Evolutionary conservation across 2,888 invertebrate genomes (phyloP), one percentile per base, ranked within the genome.

Genomic region (Dusona sp.): DNA sequence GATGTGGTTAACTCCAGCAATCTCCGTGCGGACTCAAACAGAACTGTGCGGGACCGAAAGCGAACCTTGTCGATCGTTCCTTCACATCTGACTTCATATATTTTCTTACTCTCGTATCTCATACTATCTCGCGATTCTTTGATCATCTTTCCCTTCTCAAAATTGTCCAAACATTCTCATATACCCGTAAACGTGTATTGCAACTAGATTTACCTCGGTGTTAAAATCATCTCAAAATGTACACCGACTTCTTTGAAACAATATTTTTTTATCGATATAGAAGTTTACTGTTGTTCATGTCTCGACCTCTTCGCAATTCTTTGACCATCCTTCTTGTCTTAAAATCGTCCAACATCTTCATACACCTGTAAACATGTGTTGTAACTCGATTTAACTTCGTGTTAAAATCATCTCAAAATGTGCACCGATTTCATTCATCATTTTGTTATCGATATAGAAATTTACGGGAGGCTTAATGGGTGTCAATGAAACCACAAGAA

Each of bases 361-460:
- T 29, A 19, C 51, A 51, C 22, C 2, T 8, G 68, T 45, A 48
- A 9, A 64, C 38, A 11, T 42, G 64, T 74, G 82, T 85, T 82
- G 75, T 85, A 85, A 79, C 68, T 74, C 67, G 83, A 83, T 83
- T 87, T 77, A 54, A 64, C 57, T 84, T 51, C 72, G 54, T 25
- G 64, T 51, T 72, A 48, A 82, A 85, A 79, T 85, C 85, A 45
- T 57, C 73, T 48, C 16, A 74, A 48, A 72, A 79, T 77, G 61
- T 42, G 51, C 73, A 22, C 54, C 67, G 61, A 85, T 74, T 78
- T 74, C 73, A n/a, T n/a, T n/a, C n/a, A n/a, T n/a, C 42, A 42
- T 42, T 42, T 11, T 13, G 13, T 13, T 42, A 29, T 48, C 48
- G 48, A 48, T 48, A 7, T 19, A 19, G 16, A 48, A 48, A 48